A percentile compares a stretch with the other conserved stretches of the same genome.
Evolutionary conservation across 2,113 vertebrate genomes (phyloP).

Genomic region (Lipophrys pholis): DNA sequence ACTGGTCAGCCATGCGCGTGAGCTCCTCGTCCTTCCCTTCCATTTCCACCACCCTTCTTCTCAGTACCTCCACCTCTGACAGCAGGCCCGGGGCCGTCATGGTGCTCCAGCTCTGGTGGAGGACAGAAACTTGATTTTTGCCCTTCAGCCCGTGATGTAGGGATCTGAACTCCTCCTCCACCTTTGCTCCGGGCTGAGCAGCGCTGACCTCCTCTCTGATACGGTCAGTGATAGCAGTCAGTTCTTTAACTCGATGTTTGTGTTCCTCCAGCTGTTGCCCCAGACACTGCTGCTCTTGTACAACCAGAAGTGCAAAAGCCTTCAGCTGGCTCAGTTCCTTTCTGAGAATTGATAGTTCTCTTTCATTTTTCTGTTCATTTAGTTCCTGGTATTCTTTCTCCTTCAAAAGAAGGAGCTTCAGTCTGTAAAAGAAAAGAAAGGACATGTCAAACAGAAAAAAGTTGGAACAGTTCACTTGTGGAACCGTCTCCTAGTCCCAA

Average conservation of each 20-base stretch:
- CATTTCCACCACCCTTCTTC: constrained; percentile 93
- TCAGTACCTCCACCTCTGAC: constrained; percentile 91
- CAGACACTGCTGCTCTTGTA: constrained; percentile 90
- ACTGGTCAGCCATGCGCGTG: constrained; percentile 94
- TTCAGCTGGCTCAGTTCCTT: constrained; percentile 90
- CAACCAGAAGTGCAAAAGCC: constrained; percentile 90
- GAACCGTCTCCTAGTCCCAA: constrained; percentile 13
- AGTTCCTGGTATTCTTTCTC: constrained; percentile 85
- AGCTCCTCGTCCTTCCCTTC: constrained; percentile 98
- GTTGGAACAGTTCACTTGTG: constrained; percentile 22
- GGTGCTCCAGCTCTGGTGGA: constrained; percentile 81
- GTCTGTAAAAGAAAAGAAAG: constrained; percentile 80
- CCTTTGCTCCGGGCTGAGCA: constrained; percentile 78
- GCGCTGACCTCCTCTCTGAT: constrained; percentile 81
- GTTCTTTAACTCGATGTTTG: constrained; percentile 82
- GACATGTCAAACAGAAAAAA: constrained; percentile 30
- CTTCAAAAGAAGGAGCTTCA: constrained; percentile 90
- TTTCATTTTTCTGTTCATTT: constrained; percentile 86
- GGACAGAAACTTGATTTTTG: constrained; percentile 74
- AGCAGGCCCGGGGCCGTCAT: constrained; percentile 88
- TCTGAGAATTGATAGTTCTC: constrained; percentile 84
- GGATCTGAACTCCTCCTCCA: constrained; percentile 83
- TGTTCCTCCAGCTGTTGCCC: constrained; percentile 87
- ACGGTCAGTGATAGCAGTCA: constrained; percentile 83
- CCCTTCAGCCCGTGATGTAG: constrained; percentile 83